Conservation (phyloP, 1,140 invertebrate genomes). For the Lycorma delicatula region DNA sequence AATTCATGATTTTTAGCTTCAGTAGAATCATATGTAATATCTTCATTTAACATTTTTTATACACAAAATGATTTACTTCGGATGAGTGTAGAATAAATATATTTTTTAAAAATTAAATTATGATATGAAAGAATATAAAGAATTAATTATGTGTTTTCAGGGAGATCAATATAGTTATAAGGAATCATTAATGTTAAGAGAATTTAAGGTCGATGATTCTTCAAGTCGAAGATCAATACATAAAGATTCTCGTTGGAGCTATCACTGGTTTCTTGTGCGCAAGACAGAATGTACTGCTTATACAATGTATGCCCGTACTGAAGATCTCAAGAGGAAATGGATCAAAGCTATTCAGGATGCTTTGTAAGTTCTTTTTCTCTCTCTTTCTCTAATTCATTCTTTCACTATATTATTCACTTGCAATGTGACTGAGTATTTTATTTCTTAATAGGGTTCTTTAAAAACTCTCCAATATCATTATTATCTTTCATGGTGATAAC, state of each 20-base stretch:
- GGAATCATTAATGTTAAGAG: conserved; percentile 70
- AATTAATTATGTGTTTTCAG: conserved; percentile 38
- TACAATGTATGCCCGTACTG: conserved; percentile 82
- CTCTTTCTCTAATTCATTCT: too few relatives aligned
- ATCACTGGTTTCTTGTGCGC: conserved; percentile 76
- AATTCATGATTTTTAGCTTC: background rate
- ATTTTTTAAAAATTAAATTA: background rate
- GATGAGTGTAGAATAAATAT: too few relatives aligned
- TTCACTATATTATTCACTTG: too few relatives aligned
- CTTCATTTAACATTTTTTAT: background rate
- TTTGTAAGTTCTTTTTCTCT: conserved; percentile 72
- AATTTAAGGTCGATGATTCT: conserved; percentile 80
- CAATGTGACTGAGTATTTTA: too few relatives aligned
- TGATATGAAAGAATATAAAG: background rate
- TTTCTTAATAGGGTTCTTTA: too few relatives aligned
- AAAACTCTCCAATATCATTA: too few relatives aligned
- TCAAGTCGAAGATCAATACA: conserved; percentile 51
- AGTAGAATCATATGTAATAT: background rate
- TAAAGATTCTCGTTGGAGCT: conserved; percentile 63
- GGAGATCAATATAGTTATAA: conserved; percentile 90
- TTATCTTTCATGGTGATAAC: too few relatives aligned
- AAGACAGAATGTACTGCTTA: conserved; percentile 73
- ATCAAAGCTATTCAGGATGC: conserved; percentile 86
- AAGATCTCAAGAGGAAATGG: conserved; percentile 82
- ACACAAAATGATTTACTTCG: background rate